phyloP scores from a whole-genome alignment of 2,888 invertebrate species.

The Synanthedon formicaeformis region DNA sequence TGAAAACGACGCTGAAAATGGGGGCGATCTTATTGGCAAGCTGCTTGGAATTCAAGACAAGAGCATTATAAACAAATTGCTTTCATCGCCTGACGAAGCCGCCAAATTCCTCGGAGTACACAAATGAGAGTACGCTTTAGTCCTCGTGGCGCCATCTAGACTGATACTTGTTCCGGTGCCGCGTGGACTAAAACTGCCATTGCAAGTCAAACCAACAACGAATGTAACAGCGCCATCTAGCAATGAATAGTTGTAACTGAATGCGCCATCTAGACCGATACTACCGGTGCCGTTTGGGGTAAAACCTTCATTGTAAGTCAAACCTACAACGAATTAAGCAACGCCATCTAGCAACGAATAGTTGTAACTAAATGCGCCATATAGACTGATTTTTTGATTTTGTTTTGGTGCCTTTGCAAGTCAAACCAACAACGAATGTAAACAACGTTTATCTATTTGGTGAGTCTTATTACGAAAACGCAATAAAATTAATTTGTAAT shows the following conservation, averaged over 20 bases:
- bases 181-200: slow-evolving; percentile 52
- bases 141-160: slow-evolving; percentile 61
- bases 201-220: slow-evolving; percentile 17
- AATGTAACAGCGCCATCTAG: slow-evolving; percentile 39
- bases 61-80: slow-evolving; percentile 85
- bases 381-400: too few species aligned
- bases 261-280: slow-evolving; percentile 31
- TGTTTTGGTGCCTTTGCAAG: too few species aligned
- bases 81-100: slow-evolving; percentile 86
- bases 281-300: slow-evolving; percentile 62
- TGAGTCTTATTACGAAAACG: slow-evolving; percentile 7
- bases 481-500: slow-evolving; percentile 3
- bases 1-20: slow-evolving; percentile 68
- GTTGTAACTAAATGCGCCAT: slow-evolving; percentile 2
- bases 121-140: slow-evolving; percentile 72
- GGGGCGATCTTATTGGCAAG: slow-evolving; percentile 87
- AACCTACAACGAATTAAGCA: slow-evolving; percentile 20
- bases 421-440: slow-evolving; percentile 16
- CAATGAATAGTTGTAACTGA: slow-evolving; percentile 26
- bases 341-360: slow-evolving; percentile 45
- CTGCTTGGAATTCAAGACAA: slow-evolving; percentile 88
- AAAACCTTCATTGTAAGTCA: slow-evolving; percentile 31
- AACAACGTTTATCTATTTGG: slow-evolving; percentile 36
- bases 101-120: slow-evolving; percentile 89
- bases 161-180: slow-evolving; percentile 59